Evolutionary conservation across 2,888 invertebrate genomes (phyloP), one percentile per base, ranked within the genome.

Genomic region (Perithous albicinctus): DNA sequence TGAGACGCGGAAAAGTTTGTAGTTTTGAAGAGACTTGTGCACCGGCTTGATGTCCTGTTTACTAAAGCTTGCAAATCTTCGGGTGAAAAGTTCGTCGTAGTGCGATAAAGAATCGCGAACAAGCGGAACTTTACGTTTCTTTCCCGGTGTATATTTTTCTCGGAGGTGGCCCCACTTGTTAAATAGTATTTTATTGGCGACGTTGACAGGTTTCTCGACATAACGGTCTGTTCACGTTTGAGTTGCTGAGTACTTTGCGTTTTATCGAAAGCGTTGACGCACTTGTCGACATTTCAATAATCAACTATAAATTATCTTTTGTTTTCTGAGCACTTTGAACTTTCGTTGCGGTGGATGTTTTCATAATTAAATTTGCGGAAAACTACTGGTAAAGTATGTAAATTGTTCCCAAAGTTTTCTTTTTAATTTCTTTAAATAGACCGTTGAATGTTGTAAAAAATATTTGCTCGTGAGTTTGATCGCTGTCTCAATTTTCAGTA

Each of bases 1-100:
- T 26, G 8, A 59, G 43, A 43, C 29, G 10, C 32, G 64, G 32
- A 69, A 56, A 78, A 78, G 72, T 78, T 66, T 46, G 32, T 54
- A 32, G 20, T 70, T 70, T 63, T 12, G 7, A 41, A 43, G 51
- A 32, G 70, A 41, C 46, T n/a, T 51, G 15, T 32, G 18, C 18
- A 59, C 32, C 10, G 8, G 59, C 18, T 32, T 59, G 29, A 59
- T 59, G 35, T 63, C 70, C 26, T 78, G 78, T 78, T 78, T 78
- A 72, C 78, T 64, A 63, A 64, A 32, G 78, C 63, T 78, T 63
- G 43, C 56, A 64, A 78, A 78, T 78, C 32, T 54, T 35, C 35
- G 38, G 38, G 23, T 46, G 38, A 41, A 63, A 78, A 73, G 78
- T 78, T 78, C 18, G 54, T 54, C 23, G 41, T 18, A 32, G 54